A percentile compares a stretch with the other conserved stretches of the same genome.
Evolutionary conservation across 2,888 invertebrate species (phyloP).

Genomic region (Lasioglossum vierecki): DNA sequence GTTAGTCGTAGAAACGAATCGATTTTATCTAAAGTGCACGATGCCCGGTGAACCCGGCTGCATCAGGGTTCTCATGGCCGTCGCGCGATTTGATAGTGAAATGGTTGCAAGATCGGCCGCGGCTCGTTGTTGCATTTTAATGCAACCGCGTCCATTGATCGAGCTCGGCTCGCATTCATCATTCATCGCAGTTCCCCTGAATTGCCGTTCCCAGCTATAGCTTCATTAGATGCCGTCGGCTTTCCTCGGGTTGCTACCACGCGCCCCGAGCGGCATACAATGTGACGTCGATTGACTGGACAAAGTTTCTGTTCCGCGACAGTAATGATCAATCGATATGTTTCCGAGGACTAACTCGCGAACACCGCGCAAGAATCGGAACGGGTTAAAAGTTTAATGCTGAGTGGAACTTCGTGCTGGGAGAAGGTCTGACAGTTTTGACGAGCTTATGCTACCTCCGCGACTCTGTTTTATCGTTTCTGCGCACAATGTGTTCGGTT

Average conservation of each 20-base stretch:
- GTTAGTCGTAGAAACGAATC: conserved; percentile 10
- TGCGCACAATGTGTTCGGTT: conserved; percentile 3
- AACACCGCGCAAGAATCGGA: conserved; percentile 58
- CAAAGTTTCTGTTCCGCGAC: conserved; percentile 56
- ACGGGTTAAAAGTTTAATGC: conserved; percentile 61
- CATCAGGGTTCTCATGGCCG: conserved; percentile 15
- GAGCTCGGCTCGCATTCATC: conserved; percentile 34
- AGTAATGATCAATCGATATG: conserved; percentile 67
- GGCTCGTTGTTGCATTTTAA: not conserved
- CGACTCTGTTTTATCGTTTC: conserved; percentile 20
- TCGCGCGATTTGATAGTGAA: conserved; percentile 24
- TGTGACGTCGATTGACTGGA: conserved; percentile 55
- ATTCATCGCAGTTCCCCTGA: conserved; percentile 53
- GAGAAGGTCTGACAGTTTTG: conserved; percentile 62
- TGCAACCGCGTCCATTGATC: conserved; percentile 27
- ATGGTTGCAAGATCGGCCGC: conserved; percentile 3
- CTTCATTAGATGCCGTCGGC: conserved; percentile 56
- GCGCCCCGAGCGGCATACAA: conserved; percentile 11
- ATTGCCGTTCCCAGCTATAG: conserved; percentile 30
- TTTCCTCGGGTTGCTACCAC: conserved; percentile 43
- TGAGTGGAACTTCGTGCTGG: conserved; percentile 24
- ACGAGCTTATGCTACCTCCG: conserved; percentile 42
- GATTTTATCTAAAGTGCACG: conserved; percentile 29
- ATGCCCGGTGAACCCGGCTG: not conserved
- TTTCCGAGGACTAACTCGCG: conserved; percentile 35